phyloP scores from a whole-genome alignment of 1,140 invertebrate genomes.

The Drosophila truncata region DNA sequence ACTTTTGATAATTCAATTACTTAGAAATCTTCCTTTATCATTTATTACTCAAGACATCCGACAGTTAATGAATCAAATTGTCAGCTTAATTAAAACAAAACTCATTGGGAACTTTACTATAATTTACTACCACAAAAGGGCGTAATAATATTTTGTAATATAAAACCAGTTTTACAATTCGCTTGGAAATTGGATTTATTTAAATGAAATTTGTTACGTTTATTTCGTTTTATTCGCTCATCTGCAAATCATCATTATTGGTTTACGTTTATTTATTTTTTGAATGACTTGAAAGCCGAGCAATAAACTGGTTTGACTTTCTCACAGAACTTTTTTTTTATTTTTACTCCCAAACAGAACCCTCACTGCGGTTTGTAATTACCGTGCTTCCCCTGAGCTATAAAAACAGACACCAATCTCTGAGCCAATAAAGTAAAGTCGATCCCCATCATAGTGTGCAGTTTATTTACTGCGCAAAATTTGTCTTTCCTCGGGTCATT shows the following conservation, averaged over 20 bases:
- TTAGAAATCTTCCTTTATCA: not conserved
- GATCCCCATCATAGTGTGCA: slow-evolving; percentile 2
- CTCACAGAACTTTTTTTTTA: slow-evolving; percentile 3
- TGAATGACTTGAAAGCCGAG: slow-evolving; percentile 4
- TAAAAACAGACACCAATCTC: slow-evolving; percentile 2
- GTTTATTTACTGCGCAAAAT: slow-evolving; percentile 49
- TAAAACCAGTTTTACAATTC: not conserved
- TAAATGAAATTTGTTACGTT: slow-evolving; percentile 13
- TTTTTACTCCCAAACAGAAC: slow-evolving; percentile 8
- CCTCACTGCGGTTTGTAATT: slow-evolving; percentile 3
- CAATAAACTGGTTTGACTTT: slow-evolving; percentile 37
- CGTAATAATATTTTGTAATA: not conserved
- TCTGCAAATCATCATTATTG: not conserved
- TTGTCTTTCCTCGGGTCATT: slow-evolving; percentile 44
- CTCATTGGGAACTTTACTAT: not conserved
- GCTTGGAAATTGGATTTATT: slow-evolving; percentile 18
- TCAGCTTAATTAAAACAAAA: not conserved
- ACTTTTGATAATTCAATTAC: not conserved
- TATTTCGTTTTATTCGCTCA: not conserved
- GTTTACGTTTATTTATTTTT: slow-evolving; percentile 7
- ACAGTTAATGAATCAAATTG: not conserved
- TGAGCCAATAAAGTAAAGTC: not conserved
- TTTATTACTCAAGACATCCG: not conserved
- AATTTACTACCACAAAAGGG: not conserved
- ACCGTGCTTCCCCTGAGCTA: slow-evolving; percentile 18